phyloP scores from a whole-genome alignment of 1,140 invertebrate species.

The Trichoplusia ni region DNA sequence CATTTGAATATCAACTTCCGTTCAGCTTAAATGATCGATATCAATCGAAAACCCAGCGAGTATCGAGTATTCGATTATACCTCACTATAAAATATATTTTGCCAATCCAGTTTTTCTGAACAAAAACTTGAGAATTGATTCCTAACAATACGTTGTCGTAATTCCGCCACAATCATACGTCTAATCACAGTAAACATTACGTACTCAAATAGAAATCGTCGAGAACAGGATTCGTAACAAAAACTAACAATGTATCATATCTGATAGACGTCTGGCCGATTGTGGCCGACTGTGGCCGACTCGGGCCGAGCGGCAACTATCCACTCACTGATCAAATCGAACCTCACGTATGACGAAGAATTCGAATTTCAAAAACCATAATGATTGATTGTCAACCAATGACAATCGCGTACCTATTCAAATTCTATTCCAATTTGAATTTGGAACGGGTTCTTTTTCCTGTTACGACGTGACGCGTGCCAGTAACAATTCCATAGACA shows the following conservation, averaged over 20 bases:
- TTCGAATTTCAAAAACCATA: constrained; percentile 80
- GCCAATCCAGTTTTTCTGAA: neutral
- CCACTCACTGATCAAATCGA: constrained; percentile 68
- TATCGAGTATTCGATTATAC: too few relatives aligned
- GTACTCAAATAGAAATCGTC: constrained; percentile 32
- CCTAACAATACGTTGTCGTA: constrained; percentile 3
- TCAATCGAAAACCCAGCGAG: neutral
- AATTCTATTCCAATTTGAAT: constrained; percentile 79
- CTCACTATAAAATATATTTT: neutral
- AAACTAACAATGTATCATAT: constrained; percentile 33
- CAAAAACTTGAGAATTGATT: neutral
- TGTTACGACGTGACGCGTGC: constrained; percentile 62
- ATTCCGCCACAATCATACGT: constrained; percentile 19
- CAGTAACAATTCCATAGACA: constrained; percentile 68
- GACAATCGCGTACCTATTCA: constrained; percentile 78
- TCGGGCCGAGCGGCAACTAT: constrained; percentile 42
- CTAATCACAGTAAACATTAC: constrained; percentile 29
- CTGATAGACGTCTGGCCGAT: constrained; percentile 21
- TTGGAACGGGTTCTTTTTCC: constrained; percentile 78
- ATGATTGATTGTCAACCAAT: constrained; percentile 81
- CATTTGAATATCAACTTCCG: constrained; percentile 4
- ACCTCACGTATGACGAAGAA: constrained; percentile 69
- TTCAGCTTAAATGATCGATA: constrained; percentile 2
- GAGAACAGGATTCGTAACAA: constrained; percentile 32
- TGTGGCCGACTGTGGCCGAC: too few relatives aligned